Evolutionary conservation across 1,140 invertebrate species (phyloP), one percentile per base, ranked within the genome.

Genomic region (Panagrolaimus sp.): DNA sequence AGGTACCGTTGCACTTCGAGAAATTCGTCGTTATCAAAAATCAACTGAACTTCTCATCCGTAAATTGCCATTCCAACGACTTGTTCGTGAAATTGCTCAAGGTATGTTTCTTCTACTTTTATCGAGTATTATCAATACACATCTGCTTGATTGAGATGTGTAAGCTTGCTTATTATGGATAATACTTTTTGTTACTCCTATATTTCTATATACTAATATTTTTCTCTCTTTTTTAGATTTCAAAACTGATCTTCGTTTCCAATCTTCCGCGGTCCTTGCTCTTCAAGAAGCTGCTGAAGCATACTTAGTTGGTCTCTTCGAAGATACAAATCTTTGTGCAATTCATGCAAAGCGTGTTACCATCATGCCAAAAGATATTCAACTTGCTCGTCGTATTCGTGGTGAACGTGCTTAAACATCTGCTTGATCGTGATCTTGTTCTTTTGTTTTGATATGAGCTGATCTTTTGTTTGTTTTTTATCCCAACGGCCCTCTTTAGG

Each of bases 311-410:
- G 91, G 91, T 77, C 86, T 93, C 13, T 93, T 83, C 87, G 92
- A 94, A 88, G 91, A 93, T 84, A 92, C 91, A 69, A 93, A 93
- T 85, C 87, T 93, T 87, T 93, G 91, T 85, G 91, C 91, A 71
- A 93, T 93, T 84, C 92, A 94, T 81, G 92, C 92, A 71, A 93
- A 93, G 84, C 88, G 92, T 80, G 92, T 95, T 31, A 94, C 92
- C 72, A 93, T 95, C 81, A 94, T 93, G 92, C 91, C 92, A 64
- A 94, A 93, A 86, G 92, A 94, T 82, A 93, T 94, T 78, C 92
- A 94, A 84, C 85, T 92, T 11, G 51, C 51, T 13, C 51, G 51
- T 5, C 51, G 51, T 4, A 57, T 57, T 27, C 51, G 51, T 57
- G 51, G 51, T 57, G 51, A 57, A 57, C 51, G 51, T 27, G 51